Conservation (phyloP, 2,888 invertebrate genomes). For the Cartodere bifasciata region DNA sequence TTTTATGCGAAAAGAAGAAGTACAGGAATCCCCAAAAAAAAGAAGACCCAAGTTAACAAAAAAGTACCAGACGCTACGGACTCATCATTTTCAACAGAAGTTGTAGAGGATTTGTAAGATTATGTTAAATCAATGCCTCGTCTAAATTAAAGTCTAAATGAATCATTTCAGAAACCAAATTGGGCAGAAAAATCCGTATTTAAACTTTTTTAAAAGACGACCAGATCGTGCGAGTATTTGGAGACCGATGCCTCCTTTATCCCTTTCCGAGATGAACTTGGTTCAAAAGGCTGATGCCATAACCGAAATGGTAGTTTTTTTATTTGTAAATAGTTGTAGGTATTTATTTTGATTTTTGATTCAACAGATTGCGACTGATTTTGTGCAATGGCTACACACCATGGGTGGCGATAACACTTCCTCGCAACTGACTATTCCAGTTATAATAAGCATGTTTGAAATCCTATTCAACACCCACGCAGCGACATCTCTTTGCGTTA, state of each 20-base stretch:
- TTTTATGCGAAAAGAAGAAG: too few relatives aligned
- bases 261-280: constrained; percentile 28
- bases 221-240: constrained; percentile 29
- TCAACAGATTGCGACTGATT: constrained; percentile 29
- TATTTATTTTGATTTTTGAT: constrained; percentile 1
- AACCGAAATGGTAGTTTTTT: constrained; percentile 23
- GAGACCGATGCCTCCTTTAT: constrained; percentile 27
- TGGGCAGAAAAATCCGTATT: constrained; percentile 24
- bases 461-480: constrained; percentile 46
- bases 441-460: constrained; percentile 34
- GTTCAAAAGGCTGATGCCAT: constrained; percentile 29
- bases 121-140: too few relatives aligned
- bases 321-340: background rate
- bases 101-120: too few relatives aligned
- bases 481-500: constrained; percentile 40
- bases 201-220: constrained; percentile 27
- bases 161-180: constrained; percentile 13
- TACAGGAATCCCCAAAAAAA: too few relatives aligned
- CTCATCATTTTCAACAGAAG: too few relatives aligned
- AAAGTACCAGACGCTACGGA: too few relatives aligned
- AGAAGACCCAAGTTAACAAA: too few relatives aligned
- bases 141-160: too few relatives aligned
- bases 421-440: constrained; percentile 24
- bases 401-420: constrained; percentile 25
- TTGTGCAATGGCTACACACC: constrained; percentile 29